Percentiles rank a stretch among this genome's conserved stretches.
These are phyloP conservation scores for Tridacna crocea DNA, from an alignment of 2,888 invertebrate species.

Conservation along the genomic window DNA sequence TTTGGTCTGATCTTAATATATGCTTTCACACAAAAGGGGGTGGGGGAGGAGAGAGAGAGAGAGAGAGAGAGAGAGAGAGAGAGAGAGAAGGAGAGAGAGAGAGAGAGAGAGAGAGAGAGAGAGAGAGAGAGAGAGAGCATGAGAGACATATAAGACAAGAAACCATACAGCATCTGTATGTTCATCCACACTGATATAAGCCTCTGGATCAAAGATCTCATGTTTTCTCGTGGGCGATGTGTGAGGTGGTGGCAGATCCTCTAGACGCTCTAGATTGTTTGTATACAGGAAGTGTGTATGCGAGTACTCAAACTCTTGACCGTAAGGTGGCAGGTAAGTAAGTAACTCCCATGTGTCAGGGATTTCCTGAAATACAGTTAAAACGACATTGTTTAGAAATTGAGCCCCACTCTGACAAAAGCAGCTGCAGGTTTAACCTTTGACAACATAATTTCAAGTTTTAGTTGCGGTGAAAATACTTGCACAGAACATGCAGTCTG, in stretches of 20 bases:
- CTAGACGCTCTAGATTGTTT: slow-evolving; percentile 60
- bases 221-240: slow-evolving; percentile 68
- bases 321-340: slow-evolving; percentile 54
- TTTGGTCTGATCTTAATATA: too few species aligned
- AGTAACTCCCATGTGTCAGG: slow-evolving; percentile 53
- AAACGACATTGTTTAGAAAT: too few species aligned
- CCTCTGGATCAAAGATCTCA: slow-evolving; percentile 70
- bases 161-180: slow-evolving; percentile 65
- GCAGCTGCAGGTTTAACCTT: background rate
- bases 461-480: too few species aligned
- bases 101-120: too few species aligned
- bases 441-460: too few species aligned
- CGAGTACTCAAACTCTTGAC: slow-evolving; percentile 60
- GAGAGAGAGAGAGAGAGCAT: too few species aligned
- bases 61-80: too few species aligned
- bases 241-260: slow-evolving; percentile 70
- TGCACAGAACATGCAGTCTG: too few species aligned
- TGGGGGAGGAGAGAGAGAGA: too few species aligned
- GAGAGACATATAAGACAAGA: background rate
- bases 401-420: background rate
- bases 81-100: too few species aligned
- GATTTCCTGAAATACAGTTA: slow-evolving; percentile 35
- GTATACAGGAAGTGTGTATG: slow-evolving; percentile 68
- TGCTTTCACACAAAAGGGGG: too few species aligned
- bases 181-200: slow-evolving; percentile 68